Evolutionary conservation across 2,113 vertebrate species (phyloP).

Genomic region (Epinephelus cyanopodus): DNA sequence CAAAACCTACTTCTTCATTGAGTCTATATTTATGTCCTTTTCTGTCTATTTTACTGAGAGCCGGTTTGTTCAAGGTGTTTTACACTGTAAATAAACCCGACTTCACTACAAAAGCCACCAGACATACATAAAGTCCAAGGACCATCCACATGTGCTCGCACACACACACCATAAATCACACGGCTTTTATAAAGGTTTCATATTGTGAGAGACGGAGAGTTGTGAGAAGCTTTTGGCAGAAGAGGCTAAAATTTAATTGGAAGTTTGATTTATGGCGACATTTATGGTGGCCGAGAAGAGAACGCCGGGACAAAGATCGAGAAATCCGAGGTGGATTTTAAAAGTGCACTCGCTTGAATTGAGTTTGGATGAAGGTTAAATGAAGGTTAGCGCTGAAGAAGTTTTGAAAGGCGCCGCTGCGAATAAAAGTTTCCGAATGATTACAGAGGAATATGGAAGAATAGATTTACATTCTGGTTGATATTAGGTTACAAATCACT

Average conservation of each 20-base stretch:
- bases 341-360: slow-evolving; percentile 50
- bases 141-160: neutral
- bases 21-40: slow-evolving; percentile 20
- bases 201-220: slow-evolving; percentile 7
- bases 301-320: slow-evolving; percentile 27
- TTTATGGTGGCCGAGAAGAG: slow-evolving; percentile 34
- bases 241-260: slow-evolving; percentile 49
- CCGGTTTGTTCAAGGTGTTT: slow-evolving; percentile 18
- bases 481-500: slow-evolving; percentile 17
- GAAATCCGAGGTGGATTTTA: slow-evolving; percentile 33
- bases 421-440: slow-evolving; percentile 14
- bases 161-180: slow-evolving; percentile 24
- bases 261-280: slow-evolving; percentile 61
- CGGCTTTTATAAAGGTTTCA: slow-evolving; percentile 21
- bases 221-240: slow-evolving; percentile 42
- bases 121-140: neutral
- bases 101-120: neutral
- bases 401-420: neutral
- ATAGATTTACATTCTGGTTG: neutral
- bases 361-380: slow-evolving; percentile 47
- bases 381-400: slow-evolving; percentile 32
- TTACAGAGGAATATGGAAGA: neutral
- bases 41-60: neutral
- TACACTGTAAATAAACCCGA: slow-evolving; percentile 27
- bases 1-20: neutral